Percentiles rank a stretch among this genome's conserved stretches.
phyloP scores from a whole-genome alignment of 2,888 invertebrate species.

The Ichneumoninae sp. region DNA sequence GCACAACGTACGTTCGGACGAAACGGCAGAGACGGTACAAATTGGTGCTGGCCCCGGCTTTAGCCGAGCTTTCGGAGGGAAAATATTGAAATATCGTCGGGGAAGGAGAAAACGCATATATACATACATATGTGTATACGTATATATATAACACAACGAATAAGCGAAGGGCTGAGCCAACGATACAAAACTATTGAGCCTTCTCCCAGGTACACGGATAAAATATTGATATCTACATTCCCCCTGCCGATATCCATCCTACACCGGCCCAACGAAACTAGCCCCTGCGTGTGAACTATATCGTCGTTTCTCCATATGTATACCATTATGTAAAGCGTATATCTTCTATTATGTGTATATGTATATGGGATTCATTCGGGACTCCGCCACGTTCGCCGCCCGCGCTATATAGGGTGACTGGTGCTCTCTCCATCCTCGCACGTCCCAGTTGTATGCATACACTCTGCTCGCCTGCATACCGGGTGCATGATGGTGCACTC shows the following conservation, averaged over 20 bases:
- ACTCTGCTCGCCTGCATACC: constrained; percentile 20
- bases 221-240: constrained; percentile 72
- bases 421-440: not conserved
- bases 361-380: constrained; percentile 30
- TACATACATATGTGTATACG: not conserved
- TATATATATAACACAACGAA: constrained; percentile 11
- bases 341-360: constrained; percentile 20
- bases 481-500: constrained; percentile 41
- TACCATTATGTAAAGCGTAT: constrained; percentile 23
- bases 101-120: not conserved
- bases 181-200: constrained; percentile 69
- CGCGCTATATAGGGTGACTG: not conserved
- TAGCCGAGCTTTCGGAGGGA: constrained; percentile 64
- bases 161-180: constrained; percentile 51
- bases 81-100: constrained; percentile 72
- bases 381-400: constrained; percentile 2
- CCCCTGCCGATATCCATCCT: constrained; percentile 8
- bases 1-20: constrained; percentile 32
- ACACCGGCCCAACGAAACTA: constrained; percentile 21
- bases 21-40: constrained; percentile 51
- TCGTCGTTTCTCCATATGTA: constrained; percentile 31
- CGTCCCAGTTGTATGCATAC: constrained; percentile 33
- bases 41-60: constrained; percentile 70
- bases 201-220: constrained; percentile 64
- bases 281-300: constrained; percentile 21